phyloP scores from a whole-genome alignment of 2,797 vertebrate genomes.

The Hapalemur alaotrensis region DNA sequence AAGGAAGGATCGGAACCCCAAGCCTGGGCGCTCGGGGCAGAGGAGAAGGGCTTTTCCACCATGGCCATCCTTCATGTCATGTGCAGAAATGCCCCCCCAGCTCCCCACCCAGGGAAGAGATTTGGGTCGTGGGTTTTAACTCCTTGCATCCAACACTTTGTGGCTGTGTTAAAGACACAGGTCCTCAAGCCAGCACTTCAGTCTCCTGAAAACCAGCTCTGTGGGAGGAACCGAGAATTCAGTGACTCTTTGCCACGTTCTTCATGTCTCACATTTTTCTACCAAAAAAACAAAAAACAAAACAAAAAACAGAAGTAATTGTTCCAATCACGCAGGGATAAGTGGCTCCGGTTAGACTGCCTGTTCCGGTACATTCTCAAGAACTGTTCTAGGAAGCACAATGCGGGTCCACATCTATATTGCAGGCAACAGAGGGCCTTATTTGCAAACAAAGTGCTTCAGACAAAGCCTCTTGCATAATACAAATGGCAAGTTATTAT shows the following conservation, averaged over 20 bases:
- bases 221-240: too few relatives aligned
- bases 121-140: background rate
- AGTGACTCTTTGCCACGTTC: too few relatives aligned
- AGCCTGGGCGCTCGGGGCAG: too few relatives aligned
- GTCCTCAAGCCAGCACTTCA: background rate
- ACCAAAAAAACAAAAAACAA: background rate
- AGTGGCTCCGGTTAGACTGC: fast-evolving
- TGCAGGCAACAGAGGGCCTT: background rate
- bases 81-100: too few relatives aligned
- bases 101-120: background rate
- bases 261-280: background rate
- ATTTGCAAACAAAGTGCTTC: background rate
- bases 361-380: background rate
- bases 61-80: fast-evolving
- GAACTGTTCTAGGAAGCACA: background rate
- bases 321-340: background rate
- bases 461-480: background rate
- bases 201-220: background rate
- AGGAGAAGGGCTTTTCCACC: too few relatives aligned
- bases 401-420: fast-evolving
- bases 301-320: too few relatives aligned
- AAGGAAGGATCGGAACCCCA: background rate
- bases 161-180: background rate
- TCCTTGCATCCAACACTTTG: background rate
- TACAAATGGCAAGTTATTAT: background rate